Percentiles rank a stretch among this genome's conserved stretches.
These are phyloP conservation scores for Encarsia formosa DNA, from an alignment of 2,888 invertebrate species.

Conservation along the genomic window DNA sequence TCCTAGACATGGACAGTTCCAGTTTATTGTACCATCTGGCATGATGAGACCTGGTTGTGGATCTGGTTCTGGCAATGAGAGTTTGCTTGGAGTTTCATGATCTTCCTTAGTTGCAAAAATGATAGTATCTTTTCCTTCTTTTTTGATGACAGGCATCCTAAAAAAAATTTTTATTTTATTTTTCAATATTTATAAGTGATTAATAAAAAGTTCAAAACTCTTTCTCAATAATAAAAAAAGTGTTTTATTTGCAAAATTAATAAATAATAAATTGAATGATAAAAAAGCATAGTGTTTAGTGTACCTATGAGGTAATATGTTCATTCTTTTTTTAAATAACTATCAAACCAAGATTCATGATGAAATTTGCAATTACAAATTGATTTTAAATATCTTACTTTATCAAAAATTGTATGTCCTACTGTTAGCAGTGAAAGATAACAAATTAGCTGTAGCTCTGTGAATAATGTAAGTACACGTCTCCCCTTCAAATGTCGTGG, in stretches of 20 bases:
- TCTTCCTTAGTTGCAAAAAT: slow-evolving; percentile 79
- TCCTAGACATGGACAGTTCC: slow-evolving; percentile 95
- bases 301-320: too few relatives aligned
- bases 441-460: slow-evolving; percentile 53
- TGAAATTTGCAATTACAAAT: slow-evolving; percentile 8
- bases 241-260: too few relatives aligned
- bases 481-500: slow-evolving; percentile 49
- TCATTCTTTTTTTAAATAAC: too few relatives aligned
- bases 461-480: slow-evolving; percentile 57
- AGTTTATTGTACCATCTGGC: slow-evolving; percentile 86
- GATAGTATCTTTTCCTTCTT: slow-evolving; percentile 73
- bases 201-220: too few relatives aligned
- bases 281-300: too few relatives aligned
- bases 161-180: neutral
- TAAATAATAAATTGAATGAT: too few relatives aligned
- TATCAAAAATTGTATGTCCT: slow-evolving; percentile 39
- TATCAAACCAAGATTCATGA: too few relatives aligned
- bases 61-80: slow-evolving; percentile 67
- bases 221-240: too few relatives aligned
- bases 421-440: slow-evolving; percentile 41
- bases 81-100: slow-evolving; percentile 68
- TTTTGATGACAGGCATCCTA: slow-evolving; percentile 41
- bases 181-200: too few relatives aligned
- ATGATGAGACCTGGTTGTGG: slow-evolving; percentile 77
- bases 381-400: neutral